phyloP scores from a whole-genome alignment of 2,797 vertebrate species.

The Zalophus californianus region DNA sequence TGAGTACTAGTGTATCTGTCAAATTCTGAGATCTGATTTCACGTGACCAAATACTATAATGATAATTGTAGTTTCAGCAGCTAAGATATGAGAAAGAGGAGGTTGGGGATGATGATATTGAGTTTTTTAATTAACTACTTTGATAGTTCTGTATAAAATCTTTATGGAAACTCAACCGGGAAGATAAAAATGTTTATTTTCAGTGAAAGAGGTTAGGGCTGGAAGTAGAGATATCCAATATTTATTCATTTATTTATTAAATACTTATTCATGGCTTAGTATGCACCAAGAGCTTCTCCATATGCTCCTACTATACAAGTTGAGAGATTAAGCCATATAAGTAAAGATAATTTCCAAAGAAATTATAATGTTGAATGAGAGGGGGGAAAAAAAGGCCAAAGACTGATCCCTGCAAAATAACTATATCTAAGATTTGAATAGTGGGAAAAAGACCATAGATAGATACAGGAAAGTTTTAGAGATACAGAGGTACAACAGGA shows the following conservation, averaged over 20 bases:
- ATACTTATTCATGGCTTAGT: background rate
- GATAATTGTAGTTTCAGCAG: background rate
- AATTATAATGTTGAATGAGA: background rate
- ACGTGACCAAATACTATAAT: background rate
- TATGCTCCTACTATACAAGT: background rate
- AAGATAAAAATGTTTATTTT: background rate
- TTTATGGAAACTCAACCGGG: background rate
- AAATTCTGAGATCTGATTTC: background rate
- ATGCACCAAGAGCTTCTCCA: background rate
- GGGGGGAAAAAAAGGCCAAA: background rate
- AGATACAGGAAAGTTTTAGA: background rate
- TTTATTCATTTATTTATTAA: background rate
- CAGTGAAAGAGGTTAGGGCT: background rate
- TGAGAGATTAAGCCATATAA: background rate
- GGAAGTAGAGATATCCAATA: background rate
- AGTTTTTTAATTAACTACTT: conserved; percentile 10
- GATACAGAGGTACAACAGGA: background rate
- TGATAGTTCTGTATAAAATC: background rate
- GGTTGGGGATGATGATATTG: background rate
- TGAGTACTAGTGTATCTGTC: background rate
- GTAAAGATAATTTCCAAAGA: background rate
- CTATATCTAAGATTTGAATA: background rate
- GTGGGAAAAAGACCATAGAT: background rate
- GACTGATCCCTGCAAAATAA: background rate
- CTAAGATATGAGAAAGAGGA: background rate